Conservation (phyloP, 2,797 vertebrate genomes). For the Xerus rutilus region DNA sequence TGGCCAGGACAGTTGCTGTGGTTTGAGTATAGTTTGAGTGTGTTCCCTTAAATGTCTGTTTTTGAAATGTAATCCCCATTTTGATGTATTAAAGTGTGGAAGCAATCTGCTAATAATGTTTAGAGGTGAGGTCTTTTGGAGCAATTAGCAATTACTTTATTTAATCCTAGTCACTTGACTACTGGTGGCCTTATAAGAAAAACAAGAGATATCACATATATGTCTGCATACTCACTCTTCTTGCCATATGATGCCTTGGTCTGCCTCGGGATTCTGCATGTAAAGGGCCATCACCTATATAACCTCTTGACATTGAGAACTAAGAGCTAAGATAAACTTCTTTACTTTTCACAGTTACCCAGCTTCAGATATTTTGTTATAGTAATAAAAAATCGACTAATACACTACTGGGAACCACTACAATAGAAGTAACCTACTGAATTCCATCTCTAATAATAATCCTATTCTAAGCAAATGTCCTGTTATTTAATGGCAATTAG, state of each 20-base stretch:
- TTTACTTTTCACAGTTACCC: neutral
- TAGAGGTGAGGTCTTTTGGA: neutral
- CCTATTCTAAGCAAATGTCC: neutral
- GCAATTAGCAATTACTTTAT: neutral
- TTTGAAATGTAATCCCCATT: neutral
- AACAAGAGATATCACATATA: neutral
- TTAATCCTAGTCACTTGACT: too few relatives aligned
- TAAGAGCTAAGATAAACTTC: neutral
- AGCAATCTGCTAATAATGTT: neutral
- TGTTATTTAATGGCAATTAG: neutral
- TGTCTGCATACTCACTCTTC: rapidly evolving
- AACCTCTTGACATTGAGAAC: neutral
- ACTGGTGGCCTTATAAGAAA: neutral
- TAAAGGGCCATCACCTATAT: too few relatives aligned
- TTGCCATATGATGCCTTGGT: neutral
- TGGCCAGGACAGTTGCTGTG: neutral
- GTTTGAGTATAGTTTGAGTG: neutral
- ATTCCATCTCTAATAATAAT: neutral
- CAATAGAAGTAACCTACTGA: neutral
- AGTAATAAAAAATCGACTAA: neutral
- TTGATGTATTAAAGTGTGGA: neutral
- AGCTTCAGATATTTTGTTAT: neutral
- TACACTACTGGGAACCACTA: rapidly evolving
- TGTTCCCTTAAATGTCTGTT: neutral
- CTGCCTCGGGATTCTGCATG: neutral